Evolutionary conservation across 2,113 vertebrate genomes (phyloP), one percentile per base, ranked within the genome.

Genomic region (Oreochromis aureus): DNA sequence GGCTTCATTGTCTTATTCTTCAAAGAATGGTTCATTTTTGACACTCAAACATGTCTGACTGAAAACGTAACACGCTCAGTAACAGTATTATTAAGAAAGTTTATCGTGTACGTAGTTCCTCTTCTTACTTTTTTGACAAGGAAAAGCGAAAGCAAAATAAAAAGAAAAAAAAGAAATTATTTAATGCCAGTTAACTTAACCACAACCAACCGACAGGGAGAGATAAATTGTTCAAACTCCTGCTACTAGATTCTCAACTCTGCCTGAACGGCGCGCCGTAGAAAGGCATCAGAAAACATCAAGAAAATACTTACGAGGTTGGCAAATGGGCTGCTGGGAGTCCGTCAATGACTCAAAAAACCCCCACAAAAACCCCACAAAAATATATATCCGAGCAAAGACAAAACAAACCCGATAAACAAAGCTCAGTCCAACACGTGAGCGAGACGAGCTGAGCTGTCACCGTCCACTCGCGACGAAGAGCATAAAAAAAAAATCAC

Each of bases 221-320:
- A 76, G 19, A 24, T 34, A 6, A 69, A 84, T 34, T 22, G 16
- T n/a, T 18, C 1, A 59, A 82, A 44, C n/a, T 69, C 19, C 6
- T 30, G 19, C 7, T 30, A 22, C 24, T 15, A 51, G 10, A 34
- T 27, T 22, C 36, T 22, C 46, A 19, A 54, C 32, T 59, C 46
- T 30, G 12, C 12, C 61, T 58, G 69, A 30, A 82, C 86, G 85
- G 87, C 76, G 85, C 56, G 83, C 80, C 30, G n/a, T 6, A 46
- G 24, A 24, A 44, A 76, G 34, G 41, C 19, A 6, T 27, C 15
- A 59, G 39, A 15, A 73, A 54, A 66, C 5, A 36, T 41, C 8
- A 46, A 73, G 12, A 54, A 84, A 79, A 84, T 76, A 59, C 94
- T 93, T 90, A 94, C 93, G 30, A 81, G 83, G 73, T 7, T 4